Conservation (phyloP, 2,113 vertebrate species). For the Atlantisia rogersi region DNA sequence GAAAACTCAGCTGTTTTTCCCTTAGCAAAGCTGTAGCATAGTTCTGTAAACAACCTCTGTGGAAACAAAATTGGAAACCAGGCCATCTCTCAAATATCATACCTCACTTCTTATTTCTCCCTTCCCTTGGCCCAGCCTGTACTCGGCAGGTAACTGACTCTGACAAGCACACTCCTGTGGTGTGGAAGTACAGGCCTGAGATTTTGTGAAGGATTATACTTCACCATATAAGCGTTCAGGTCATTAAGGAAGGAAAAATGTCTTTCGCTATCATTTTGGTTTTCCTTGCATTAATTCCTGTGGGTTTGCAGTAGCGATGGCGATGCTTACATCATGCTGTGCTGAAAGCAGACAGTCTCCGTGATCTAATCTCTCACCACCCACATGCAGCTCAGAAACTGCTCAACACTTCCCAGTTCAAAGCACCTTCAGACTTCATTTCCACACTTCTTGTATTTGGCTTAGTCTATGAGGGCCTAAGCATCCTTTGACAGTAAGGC, state of each 20-base stretch:
- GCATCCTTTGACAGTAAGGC: not conserved
- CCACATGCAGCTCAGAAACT: not conserved
- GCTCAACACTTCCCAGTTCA: slow-evolving; percentile 28
- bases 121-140: not conserved
- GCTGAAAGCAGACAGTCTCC: slow-evolving; percentile 2
- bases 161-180: not conserved
- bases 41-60: not conserved
- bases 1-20: slow-evolving; percentile 24
- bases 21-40: not conserved
- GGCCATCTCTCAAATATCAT: not conserved
- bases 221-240: not conserved
- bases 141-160: slow-evolving; percentile 13
- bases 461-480: not conserved
- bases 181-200: not conserved
- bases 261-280: not conserved
- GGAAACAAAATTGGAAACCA: not conserved
- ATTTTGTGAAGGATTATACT: slow-evolving; percentile 4
- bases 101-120: not conserved
- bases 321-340: not conserved
- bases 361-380: slow-evolving; percentile 18
- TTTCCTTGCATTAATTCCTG: slow-evolving; percentile 33
- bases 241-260: not conserved
- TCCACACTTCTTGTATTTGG: not conserved
- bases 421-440: slow-evolving; percentile 39
- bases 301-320: slow-evolving; percentile 2